Evolutionary conservation across 2,113 vertebrate genomes (phyloP).

Genomic region (Reinhardtius hippoglossoides): DNA sequence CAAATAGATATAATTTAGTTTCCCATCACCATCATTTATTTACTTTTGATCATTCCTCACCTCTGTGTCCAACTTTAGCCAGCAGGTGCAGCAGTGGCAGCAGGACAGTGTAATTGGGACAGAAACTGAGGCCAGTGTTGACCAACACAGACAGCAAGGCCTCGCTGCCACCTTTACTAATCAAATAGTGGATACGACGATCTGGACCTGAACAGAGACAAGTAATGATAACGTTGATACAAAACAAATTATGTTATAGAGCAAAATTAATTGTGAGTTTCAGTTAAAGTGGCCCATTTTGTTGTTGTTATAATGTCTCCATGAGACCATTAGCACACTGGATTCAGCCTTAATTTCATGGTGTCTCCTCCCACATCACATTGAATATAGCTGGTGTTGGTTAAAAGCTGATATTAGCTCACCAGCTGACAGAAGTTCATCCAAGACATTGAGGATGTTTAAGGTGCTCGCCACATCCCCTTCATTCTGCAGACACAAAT

Average conservation of each 20-base stretch:
- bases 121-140: constrained; percentile 52
- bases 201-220: constrained; percentile 84
- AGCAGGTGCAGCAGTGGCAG: constrained; percentile 88
- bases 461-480: constrained; percentile 85
- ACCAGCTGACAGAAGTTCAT: constrained; percentile 91
- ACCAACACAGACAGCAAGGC: constrained; percentile 87
- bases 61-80: constrained; percentile 91
- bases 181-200: constrained; percentile 87
- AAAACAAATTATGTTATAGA: neutral
- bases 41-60: constrained; percentile 74
- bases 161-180: constrained; percentile 93
- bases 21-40: neutral
- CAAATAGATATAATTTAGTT: neutral
- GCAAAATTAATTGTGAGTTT: neutral
- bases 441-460: constrained; percentile 87
- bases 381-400: neutral
- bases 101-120: constrained; percentile 80
- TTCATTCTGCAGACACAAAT: constrained; percentile 81
- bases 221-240: neutral
- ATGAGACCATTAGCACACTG: neutral
- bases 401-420: constrained; percentile 41
- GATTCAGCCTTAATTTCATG: neutral
- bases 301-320: neutral
- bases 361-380: neutral
- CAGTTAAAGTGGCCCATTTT: neutral